Conservation (phyloP, 2,113 vertebrate genomes). For the Nycticryphes semicollaris region DNA sequence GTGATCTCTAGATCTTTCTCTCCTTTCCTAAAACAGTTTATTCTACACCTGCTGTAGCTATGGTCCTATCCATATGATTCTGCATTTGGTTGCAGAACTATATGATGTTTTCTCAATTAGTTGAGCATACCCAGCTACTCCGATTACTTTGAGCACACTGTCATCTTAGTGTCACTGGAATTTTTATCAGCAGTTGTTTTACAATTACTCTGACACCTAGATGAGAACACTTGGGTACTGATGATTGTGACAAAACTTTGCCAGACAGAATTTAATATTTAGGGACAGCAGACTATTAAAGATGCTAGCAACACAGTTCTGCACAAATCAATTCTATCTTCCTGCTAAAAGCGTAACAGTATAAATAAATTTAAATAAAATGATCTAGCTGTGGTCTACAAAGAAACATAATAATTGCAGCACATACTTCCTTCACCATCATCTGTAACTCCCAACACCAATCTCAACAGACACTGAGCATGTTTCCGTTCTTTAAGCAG, state of each 20-base stretch:
- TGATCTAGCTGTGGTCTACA: constrained; percentile 23
- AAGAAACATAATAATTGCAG: constrained; percentile 60
- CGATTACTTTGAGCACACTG: neutral
- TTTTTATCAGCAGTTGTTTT: neutral
- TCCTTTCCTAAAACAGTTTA: neutral
- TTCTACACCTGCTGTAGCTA: neutral
- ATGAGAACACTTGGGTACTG: neutral
- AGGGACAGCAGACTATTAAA: neutral
- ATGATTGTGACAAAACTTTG: neutral
- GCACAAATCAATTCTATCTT: neutral
- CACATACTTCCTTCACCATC: constrained; percentile 99
- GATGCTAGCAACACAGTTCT: neutral
- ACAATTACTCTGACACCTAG: neutral
- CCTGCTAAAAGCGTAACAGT: neutral
- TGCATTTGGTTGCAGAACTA: neutral
- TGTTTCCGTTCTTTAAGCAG: constrained; percentile 97
- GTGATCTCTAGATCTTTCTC: neutral
- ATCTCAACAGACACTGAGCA: constrained; percentile 94
- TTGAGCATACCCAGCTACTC: neutral
- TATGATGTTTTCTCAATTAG: neutral
- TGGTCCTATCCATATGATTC: neutral
- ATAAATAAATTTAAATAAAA: neutral
- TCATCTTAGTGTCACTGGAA: neutral
- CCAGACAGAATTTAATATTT: neutral
- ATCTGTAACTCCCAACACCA: constrained; percentile 97